phyloP scores from a whole-genome alignment of 2,888 invertebrate genomes.

The Epirrhoe tristata region DNA sequence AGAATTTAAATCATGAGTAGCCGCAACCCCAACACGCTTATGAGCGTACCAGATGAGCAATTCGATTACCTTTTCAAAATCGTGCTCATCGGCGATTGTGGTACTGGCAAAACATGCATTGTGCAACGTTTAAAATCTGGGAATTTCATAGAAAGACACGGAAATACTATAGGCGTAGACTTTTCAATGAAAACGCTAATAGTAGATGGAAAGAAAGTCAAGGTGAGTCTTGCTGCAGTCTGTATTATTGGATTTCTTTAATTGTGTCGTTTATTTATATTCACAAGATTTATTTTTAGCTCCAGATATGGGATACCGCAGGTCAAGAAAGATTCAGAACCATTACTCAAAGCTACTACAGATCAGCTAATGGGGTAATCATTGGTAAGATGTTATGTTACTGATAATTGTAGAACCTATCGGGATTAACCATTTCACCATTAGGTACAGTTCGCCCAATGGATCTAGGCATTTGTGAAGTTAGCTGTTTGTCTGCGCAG shows the following conservation, averaged over 20 bases:
- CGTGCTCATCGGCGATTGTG: slow-evolving; percentile 96
- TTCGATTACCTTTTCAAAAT: slow-evolving; percentile 98
- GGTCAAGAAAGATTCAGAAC: slow-evolving; percentile 98
- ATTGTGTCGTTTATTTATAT: slow-evolving; percentile 27
- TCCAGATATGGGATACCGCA: slow-evolving; percentile 99
- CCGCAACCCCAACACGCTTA: slow-evolving; percentile 91
- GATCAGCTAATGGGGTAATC: slow-evolving; percentile 98
- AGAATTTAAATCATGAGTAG: slow-evolving; percentile 86
- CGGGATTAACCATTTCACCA: too few relatives aligned
- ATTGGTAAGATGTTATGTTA: slow-evolving; percentile 85
- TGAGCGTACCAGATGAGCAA: slow-evolving; percentile 91
- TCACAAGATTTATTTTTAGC: slow-evolving; percentile 72
- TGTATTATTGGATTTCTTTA: slow-evolving; percentile 48
- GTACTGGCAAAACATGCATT: slow-evolving; percentile 96
- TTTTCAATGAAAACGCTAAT: slow-evolving; percentile 99
- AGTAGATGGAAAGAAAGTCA: slow-evolving; percentile 97
- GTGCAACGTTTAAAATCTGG: slow-evolving; percentile 98
- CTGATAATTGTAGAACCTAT: too few relatives aligned
- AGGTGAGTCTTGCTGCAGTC: slow-evolving; percentile 86
- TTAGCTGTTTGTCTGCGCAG: too few relatives aligned
- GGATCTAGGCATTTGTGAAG: too few relatives aligned
- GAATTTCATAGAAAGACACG: slow-evolving; percentile 97
- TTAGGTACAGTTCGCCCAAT: too few relatives aligned
- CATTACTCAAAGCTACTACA: slow-evolving; percentile 98
- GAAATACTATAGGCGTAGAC: slow-evolving; percentile 98